Evolutionary conservation across 2,113 vertebrate genomes (phyloP).

Genomic region (Pteruthius melanotis): DNA sequence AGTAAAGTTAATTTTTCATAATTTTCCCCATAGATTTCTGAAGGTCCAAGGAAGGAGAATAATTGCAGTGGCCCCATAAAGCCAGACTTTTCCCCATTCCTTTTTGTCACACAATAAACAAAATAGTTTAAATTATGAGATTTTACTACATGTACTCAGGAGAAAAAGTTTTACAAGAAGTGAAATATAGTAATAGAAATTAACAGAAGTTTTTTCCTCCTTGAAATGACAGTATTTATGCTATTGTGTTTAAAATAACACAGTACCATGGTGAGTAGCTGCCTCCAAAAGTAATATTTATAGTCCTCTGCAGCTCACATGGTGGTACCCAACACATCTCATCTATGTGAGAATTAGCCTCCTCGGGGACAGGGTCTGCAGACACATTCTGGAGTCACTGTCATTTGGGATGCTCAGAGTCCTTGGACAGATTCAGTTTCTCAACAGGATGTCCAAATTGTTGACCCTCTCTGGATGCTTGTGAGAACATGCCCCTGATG

Average conservation of each 20-base stretch:
- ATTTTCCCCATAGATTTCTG: neutral
- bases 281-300: neutral
- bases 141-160: neutral
- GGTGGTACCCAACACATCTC: neutral
- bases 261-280: neutral
- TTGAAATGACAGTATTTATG: neutral
- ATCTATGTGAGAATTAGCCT: neutral
- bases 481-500: neutral
- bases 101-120: neutral
- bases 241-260: neutral
- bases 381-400: neutral
- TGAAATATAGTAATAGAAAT: neutral
- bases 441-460: neutral
- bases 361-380: neutral
- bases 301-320: neutral
- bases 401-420: neutral
- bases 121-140: neutral
- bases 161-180: neutral
- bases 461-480: neutral
- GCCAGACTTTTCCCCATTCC: neutral
- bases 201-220: neutral
- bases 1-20: neutral
- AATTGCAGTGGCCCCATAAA: neutral
- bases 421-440: rapidly evolving
- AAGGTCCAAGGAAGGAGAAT: neutral